These are phyloP conservation scores for Parauchenoglanis ngamensis DNA, from an alignment of 2,797 vertebrate genomes.

Conservation along the genomic window DNA sequence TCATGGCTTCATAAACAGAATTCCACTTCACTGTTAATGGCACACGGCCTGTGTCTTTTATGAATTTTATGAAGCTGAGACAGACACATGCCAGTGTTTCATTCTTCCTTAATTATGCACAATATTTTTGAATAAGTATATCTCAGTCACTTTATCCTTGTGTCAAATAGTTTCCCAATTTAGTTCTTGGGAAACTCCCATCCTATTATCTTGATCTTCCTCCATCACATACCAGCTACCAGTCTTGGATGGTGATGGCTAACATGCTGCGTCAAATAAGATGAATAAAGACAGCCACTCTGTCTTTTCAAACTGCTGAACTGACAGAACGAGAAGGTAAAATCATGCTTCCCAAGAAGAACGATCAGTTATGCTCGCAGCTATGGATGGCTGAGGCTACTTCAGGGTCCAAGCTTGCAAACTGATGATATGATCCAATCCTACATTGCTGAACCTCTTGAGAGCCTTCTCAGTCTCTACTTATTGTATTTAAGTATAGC, in stretches of 20 bases:
- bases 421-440: background rate
- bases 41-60: background rate
- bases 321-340: background rate
- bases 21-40: constrained; percentile 30
- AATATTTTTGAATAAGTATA: background rate
- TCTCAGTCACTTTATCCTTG: background rate
- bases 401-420: background rate
- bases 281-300: background rate
- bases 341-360: background rate
- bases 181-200: background rate
- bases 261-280: background rate
- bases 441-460: background rate
- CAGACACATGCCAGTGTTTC: background rate
- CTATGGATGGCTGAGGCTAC: background rate
- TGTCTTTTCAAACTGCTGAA: background rate
- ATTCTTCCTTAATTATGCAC: background rate
- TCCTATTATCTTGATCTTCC: background rate
- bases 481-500: background rate
- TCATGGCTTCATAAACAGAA: constrained; percentile 29
- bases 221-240: background rate
- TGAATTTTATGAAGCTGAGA: background rate
- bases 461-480: background rate
- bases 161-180: background rate
- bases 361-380: background rate
- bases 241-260: background rate